These are phyloP conservation scores for Columba guinea DNA, from an alignment of 2,797 vertebrate genomes.

Conservation along the genomic window DNA sequence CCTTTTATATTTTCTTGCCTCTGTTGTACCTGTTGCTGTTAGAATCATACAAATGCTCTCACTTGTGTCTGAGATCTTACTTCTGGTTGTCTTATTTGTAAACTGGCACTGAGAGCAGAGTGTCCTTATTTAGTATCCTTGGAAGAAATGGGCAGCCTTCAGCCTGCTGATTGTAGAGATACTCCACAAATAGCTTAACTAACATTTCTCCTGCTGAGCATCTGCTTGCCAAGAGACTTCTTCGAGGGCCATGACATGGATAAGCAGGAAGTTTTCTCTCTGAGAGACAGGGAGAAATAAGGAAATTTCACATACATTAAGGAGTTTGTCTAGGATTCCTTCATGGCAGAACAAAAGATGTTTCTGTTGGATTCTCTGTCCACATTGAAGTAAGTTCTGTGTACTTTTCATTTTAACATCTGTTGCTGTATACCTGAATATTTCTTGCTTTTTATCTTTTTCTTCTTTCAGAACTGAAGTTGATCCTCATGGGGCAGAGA, in stretches of 20 bases:
- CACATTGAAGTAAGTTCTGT: background rate
- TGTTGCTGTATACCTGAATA: background rate
- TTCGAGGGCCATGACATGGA: background rate
- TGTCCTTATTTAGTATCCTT: background rate
- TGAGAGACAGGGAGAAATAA: background rate
- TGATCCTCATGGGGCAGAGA: background rate
- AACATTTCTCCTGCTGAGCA: constrained; percentile 6
- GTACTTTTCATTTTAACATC: background rate
- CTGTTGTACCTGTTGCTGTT: background rate
- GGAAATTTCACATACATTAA: background rate
- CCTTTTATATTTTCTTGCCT: background rate
- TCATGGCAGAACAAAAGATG: background rate
- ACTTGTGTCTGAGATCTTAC: background rate
- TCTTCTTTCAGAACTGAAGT: background rate
- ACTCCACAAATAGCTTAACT: background rate
- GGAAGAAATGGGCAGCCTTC: constrained; percentile 16
- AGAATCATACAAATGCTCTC: background rate
- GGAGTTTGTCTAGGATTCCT: background rate
- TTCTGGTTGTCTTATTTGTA: background rate
- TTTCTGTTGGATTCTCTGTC: background rate
- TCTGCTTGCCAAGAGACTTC: constrained; percentile 17
- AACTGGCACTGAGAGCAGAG: background rate
- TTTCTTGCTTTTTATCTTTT: background rate
- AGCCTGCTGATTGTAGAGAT: constrained; percentile 4
- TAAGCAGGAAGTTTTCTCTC: constrained; percentile 2